Conservation (phyloP, 2,113 vertebrate species). For the Nycticryphes semicollaris region DNA sequence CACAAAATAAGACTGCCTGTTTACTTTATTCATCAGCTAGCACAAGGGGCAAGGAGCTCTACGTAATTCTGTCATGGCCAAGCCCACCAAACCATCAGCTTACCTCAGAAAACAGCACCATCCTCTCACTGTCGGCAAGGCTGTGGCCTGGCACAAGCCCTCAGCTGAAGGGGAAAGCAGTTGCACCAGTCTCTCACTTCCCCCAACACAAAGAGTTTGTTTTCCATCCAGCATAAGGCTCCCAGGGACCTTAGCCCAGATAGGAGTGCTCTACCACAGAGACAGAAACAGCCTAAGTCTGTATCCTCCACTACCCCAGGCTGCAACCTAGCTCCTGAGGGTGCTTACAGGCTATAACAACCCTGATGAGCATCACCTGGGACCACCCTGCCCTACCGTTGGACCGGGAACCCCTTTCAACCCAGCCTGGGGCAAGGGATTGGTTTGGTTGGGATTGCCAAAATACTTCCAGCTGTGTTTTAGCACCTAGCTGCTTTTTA, state of each 20-base stretch:
- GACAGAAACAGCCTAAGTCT: fast-evolving
- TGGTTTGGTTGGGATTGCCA: not conserved
- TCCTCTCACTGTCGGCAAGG: fast-evolving
- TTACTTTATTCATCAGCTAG: not conserved
- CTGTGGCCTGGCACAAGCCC: fast-evolving
- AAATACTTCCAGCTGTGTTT: not conserved
- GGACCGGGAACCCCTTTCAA: not conserved
- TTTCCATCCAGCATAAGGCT: not conserved
- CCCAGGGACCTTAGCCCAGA: not conserved
- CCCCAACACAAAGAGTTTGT: not conserved
- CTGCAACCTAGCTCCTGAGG: fast-evolving
- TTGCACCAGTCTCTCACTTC: fast-evolving
- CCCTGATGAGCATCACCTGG: not conserved
- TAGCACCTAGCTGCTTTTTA: not conserved
- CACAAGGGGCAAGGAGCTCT: not conserved
- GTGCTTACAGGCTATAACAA: fast-evolving
- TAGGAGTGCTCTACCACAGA: fast-evolving
- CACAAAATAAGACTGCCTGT: fast-evolving
- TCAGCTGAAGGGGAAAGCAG: not conserved
- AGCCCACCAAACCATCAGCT: not conserved
- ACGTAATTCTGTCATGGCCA: not conserved
- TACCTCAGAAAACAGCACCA: not conserved
- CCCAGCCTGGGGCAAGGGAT: not conserved
- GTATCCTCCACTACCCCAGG: fast-evolving
- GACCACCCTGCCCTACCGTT: not conserved